A percentile compares a stretch with the other conserved stretches of the same genome.
These are phyloP conservation scores for Pseudomyrmex pallidus DNA, from an alignment of 1,140 invertebrate species.

Conservation along the genomic window DNA sequence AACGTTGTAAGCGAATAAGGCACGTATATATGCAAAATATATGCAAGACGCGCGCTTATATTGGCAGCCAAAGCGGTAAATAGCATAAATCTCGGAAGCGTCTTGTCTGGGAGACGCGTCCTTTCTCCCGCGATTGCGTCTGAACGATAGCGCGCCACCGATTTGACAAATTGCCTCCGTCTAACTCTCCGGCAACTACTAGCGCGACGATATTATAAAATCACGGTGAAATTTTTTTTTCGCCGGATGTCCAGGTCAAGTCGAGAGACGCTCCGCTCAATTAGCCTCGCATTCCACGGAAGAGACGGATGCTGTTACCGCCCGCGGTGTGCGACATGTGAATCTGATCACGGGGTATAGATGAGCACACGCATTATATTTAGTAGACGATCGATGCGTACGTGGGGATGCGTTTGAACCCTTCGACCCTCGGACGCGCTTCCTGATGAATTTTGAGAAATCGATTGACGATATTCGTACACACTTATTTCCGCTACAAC, in stretches of 20 bases:
- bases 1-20: not conserved
- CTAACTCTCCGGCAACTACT: constrained; percentile 14
- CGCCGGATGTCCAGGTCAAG: constrained; percentile 8
- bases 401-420: constrained; percentile 22
- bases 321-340: constrained; percentile 76
- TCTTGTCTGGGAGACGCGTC: constrained; percentile 3
- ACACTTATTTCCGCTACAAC: not conserved
- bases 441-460: constrained; percentile 38
- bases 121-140: constrained; percentile 24
- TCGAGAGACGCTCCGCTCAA: constrained; percentile 73
- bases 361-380: constrained; percentile 43
- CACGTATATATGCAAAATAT: constrained; percentile 13
- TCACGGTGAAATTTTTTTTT: constrained; percentile 12
- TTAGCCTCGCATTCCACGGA: constrained; percentile 78
- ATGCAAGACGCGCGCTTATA: constrained; percentile 18
- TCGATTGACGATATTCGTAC: constrained; percentile 14
- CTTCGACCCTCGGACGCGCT: constrained; percentile 30
- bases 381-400: not conserved
- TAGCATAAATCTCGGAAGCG: constrained; percentile 52
- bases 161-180: constrained; percentile 56
- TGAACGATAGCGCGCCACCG: constrained; percentile 32
- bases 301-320: constrained; percentile 71
- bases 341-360: constrained; percentile 75
- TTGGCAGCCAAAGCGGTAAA: constrained; percentile 35
- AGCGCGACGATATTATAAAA: constrained; percentile 54